Percentiles rank a stretch among this genome's conserved stretches.
phyloP scores from a whole-genome alignment of 2,113 vertebrate species.

The Dipodomys merriami region DNA sequence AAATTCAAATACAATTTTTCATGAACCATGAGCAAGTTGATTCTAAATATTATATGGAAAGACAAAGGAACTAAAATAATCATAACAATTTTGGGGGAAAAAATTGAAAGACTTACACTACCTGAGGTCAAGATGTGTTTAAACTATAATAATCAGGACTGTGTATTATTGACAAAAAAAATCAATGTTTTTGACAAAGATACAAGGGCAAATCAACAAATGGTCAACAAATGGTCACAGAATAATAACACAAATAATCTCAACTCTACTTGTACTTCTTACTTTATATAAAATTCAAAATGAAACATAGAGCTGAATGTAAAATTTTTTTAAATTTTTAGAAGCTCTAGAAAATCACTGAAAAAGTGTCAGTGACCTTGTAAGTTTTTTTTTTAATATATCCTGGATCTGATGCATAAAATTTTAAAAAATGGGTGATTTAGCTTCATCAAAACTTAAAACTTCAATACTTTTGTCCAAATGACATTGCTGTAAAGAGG shows the following conservation, averaged over 20 bases:
- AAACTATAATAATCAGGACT: conserved; percentile 17
- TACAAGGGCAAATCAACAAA: conserved; percentile 13
- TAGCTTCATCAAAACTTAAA: conserved; percentile 50
- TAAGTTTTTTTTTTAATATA: no score
- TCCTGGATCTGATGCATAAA: no score
- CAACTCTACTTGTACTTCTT: background rate
- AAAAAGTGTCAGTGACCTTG: background rate
- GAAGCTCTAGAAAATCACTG: background rate
- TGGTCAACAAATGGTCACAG: background rate
- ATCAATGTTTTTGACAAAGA: background rate
- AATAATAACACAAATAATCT: conserved; percentile 42
- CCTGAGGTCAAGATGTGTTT: background rate
- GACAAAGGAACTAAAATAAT: conserved; percentile 36
- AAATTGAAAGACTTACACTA: conserved; percentile 15
- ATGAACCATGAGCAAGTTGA: background rate
- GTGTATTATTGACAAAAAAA: background rate
- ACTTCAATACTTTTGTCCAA: conserved; percentile 5
- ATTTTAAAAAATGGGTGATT: background rate
- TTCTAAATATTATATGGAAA: conserved; percentile 28
- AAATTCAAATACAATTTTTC: background rate
- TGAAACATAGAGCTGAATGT: background rate
- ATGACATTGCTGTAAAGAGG: conserved; percentile 32
- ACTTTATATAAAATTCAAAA: conserved; percentile 29
- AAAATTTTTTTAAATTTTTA: background rate
- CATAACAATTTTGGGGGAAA: background rate